Percentiles rank a stretch among this genome's conserved stretches.
phyloP scores from a whole-genome alignment of 2,797 vertebrate genomes.

The Anolis apletophallus region DNA sequence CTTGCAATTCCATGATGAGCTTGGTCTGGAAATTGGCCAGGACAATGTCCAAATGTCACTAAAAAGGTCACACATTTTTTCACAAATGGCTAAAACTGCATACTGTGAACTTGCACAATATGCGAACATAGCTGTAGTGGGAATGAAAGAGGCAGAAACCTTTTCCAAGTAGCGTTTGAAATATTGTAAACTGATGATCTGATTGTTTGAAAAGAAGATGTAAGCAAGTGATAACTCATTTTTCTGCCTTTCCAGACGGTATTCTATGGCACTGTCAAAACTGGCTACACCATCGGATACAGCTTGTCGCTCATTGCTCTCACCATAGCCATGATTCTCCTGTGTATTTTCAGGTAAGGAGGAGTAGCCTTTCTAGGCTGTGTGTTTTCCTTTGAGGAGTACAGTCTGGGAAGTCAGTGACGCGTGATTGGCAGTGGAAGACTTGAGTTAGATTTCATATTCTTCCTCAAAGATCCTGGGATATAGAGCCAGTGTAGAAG shows the following conservation, averaged over 20 bases:
- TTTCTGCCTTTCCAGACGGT: conserved; percentile 71
- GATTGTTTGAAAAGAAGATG: not conserved
- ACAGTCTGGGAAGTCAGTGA: not conserved
- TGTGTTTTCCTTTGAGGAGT: too few relatives aligned
- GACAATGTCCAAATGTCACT: too few relatives aligned
- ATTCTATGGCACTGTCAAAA: conserved; percentile 90
- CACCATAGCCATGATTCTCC: conserved; percentile 84
- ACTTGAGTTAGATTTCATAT: not conserved
- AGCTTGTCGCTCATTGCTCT: conserved; percentile 91
- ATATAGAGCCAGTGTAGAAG: too few relatives aligned
- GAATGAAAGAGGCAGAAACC: not conserved
- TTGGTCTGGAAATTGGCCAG: too few relatives aligned
- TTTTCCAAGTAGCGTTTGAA: not conserved
- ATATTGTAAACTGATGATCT: not conserved
- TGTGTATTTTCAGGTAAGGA: conserved; percentile 83
- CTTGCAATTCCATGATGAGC: too few relatives aligned
- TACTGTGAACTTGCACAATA: too few relatives aligned
- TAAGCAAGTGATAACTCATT: not conserved
- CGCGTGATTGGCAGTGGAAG: too few relatives aligned
- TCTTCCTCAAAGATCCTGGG: not conserved
- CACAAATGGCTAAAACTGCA: too few relatives aligned
- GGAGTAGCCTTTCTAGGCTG: not conserved
- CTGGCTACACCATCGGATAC: conserved; percentile 93
- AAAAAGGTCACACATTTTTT: too few relatives aligned
- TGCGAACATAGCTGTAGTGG: not conserved